Conservation (phyloP, 2,888 invertebrate species). For the Cybosia mesomella region DNA sequence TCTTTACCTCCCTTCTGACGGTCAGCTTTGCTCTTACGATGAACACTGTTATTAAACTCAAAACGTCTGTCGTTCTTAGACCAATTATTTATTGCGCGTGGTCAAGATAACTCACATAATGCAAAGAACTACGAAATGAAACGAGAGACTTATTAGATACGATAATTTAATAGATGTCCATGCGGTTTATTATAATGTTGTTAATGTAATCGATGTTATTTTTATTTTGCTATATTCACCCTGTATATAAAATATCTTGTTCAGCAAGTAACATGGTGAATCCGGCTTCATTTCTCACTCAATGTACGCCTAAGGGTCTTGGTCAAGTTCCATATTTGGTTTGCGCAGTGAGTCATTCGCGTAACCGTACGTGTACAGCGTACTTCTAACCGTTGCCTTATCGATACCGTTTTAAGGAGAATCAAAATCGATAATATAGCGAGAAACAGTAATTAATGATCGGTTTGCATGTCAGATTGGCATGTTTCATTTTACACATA, state of each 20-base stretch:
- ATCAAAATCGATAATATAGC: conserved; percentile 50
- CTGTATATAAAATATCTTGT: conserved; percentile 39
- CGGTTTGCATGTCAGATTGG: too few relatives aligned
- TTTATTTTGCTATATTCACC: conserved; percentile 11
- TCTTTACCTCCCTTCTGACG: conserved; percentile 53
- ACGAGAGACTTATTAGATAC: background rate
- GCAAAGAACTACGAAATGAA: conserved; percentile 23
- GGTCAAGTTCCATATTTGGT: conserved; percentile 70
- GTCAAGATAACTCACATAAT: conserved; percentile 28
- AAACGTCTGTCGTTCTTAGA: conserved; percentile 66
- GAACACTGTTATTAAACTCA: conserved; percentile 69
- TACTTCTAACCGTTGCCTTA: conserved; percentile 57
- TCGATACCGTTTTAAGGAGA: conserved; percentile 60
- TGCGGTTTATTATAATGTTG: background rate
- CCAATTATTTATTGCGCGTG: conserved; percentile 40
- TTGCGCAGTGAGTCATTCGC: conserved; percentile 65
- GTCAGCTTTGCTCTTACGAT: conserved; percentile 68
- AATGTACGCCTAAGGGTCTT: conserved; percentile 54
- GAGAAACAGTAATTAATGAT: conserved; percentile 50
- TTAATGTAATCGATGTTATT: background rate
- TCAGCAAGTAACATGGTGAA: conserved; percentile 38
- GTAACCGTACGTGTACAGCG: conserved; percentile 47
- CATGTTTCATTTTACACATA: background rate
- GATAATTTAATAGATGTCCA: background rate
- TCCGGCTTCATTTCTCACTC: conserved; percentile 61